phyloP scores from a whole-genome alignment of 2,797 vertebrate genomes.

The Heliangelus exortis region DNA sequence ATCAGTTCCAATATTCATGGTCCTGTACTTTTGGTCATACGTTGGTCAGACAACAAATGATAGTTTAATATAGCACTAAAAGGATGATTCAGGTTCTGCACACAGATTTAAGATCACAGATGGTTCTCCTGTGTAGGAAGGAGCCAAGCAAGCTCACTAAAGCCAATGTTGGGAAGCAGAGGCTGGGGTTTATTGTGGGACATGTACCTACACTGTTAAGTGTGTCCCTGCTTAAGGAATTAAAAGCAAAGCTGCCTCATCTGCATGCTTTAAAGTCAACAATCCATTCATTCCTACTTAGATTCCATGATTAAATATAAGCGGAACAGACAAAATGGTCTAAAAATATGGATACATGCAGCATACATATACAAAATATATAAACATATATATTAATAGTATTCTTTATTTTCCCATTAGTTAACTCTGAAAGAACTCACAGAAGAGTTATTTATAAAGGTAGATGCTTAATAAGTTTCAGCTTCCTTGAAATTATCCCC shows the following conservation, averaged over 20 bases:
- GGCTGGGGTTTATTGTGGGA: background rate
- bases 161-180: background rate
- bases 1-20: background rate
- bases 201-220: background rate
- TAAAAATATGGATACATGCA: accelerated
- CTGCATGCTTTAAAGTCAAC: background rate
- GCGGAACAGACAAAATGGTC: background rate
- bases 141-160: background rate
- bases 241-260: background rate
- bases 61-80: background rate
- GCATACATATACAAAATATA: background rate
- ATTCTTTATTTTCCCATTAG: background rate
- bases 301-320: background rate
- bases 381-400: accelerated
- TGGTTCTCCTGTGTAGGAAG: background rate
- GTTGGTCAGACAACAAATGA: background rate
- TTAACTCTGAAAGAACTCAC: background rate
- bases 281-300: background rate
- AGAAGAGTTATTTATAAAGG: background rate
- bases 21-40: background rate
- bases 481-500: background rate
- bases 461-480: background rate
- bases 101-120: background rate
- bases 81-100: background rate
- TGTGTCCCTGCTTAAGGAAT: background rate